Evolutionary conservation across 2,113 vertebrate genomes (phyloP).

Genomic region (Tor tambroides): DNA sequence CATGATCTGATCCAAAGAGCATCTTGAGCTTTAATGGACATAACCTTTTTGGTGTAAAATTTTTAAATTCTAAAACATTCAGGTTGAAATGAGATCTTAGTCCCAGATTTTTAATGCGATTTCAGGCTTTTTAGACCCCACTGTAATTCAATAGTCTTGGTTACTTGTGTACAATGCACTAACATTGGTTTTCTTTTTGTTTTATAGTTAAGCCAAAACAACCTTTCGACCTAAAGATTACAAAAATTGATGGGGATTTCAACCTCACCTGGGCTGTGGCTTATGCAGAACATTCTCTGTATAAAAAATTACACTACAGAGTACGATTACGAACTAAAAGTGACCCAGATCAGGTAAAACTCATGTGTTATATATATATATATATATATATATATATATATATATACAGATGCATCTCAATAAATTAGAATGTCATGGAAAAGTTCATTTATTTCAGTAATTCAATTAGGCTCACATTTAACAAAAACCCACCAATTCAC

Average conservation of each 20-base stretch:
- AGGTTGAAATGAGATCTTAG: neutral
- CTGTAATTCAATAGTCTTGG: neutral
- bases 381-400: too few relatives aligned
- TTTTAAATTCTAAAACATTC: neutral
- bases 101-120: neutral
- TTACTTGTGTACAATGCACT: neutral
- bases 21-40: neutral
- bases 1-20: neutral
- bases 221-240: slow-evolving; percentile 76
- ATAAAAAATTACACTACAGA: slow-evolving; percentile 73
- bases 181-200: slow-evolving; percentile 59
- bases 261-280: slow-evolving; percentile 83
- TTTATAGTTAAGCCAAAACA: slow-evolving; percentile 80
- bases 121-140: neutral
- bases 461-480: too few relatives aligned
- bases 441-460: too few relatives aligned
- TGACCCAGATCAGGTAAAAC: slow-evolving; percentile 69
- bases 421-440: too few relatives aligned
- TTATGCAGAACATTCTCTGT: slow-evolving; percentile 26
- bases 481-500: too few relatives aligned
- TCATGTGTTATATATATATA: neutral
- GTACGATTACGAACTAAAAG: slow-evolving; percentile 74
- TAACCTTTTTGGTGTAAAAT: too few relatives aligned
- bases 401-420: too few relatives aligned
- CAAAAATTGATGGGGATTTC: slow-evolving; percentile 59